Base-by-base conservation (phyloP, 2,888 invertebrate genomes). In the Drosophila colorata region DNA sequence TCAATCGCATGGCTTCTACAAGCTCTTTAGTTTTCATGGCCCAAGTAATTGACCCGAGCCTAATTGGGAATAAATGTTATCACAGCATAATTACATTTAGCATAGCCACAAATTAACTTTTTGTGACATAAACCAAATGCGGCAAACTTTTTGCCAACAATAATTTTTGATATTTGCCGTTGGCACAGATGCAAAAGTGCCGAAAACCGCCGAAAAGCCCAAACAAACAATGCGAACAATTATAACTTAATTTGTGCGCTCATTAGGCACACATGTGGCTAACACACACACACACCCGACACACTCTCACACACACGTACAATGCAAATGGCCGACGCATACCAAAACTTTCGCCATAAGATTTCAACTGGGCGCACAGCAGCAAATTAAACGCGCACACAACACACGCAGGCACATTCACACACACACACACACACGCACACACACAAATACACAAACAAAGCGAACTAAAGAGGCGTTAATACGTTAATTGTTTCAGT, bases 401-500 rank as follows among this genome's bases (percentile, higher is more conserved):
- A 49, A 49, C 52, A 55, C 67, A 53, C 31, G 18, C 11, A n/a
- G 2, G 43, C 16, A 38, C 40, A 76, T 28, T 28, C 55, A 69
- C n/a, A 55, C 66, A 71, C 56, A 57, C 18, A 14, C 14, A 14
- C 33, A 47, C 37, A 57, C 64, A 47, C n/a, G 58, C 35, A 65
- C 57, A 57, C 63, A 47, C 51, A 48, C 66, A 52, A 13, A 18
- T 6, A 9, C 9, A 51, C 14, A 37, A 47, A 70, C 38, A 60
- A 38, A 48, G 40, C 33, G 51, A 80, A 80, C 88, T 88, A 90
- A 92, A 90, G 90, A 91, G 91, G 92, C 91, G 91, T 92, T 91
- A 91, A 91, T 90, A 87, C 90, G 90, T 91, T 92, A 92, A 92
- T 91, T 92, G 92, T 91, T 92, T 90, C 88, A 86, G 90, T 90